Evolutionary conservation across 2,888 invertebrate species (phyloP).

Genomic region (Ormyrus thymus): DNA sequence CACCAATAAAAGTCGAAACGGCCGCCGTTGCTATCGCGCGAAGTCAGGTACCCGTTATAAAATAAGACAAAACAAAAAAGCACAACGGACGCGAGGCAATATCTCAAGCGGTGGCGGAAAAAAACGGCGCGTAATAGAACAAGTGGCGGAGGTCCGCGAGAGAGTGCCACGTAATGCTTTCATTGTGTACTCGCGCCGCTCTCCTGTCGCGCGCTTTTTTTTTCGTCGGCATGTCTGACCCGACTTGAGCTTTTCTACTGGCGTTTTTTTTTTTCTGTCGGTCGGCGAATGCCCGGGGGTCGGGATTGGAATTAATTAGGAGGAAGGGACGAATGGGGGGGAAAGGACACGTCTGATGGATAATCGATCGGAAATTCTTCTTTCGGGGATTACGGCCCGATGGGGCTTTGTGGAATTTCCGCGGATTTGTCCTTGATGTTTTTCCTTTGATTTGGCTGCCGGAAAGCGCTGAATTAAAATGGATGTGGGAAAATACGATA

Average conservation of each 20-base stretch:
- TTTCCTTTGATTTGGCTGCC: too few species aligned
- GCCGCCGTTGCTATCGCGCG: too few species aligned
- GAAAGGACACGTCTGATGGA: neutral
- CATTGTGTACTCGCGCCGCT: neutral
- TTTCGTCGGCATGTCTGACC: neutral
- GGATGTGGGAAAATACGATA: too few species aligned
- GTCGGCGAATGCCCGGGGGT: neutral
- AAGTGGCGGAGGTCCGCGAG: too few species aligned
- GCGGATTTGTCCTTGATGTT: neutral
- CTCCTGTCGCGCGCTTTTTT: neutral
- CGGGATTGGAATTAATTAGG: conserved; percentile 30
- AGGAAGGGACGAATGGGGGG: neutral
- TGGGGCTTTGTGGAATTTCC: neutral
- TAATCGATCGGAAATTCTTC: neutral
- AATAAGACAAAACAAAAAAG: too few species aligned
- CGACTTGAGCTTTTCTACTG: too few species aligned
- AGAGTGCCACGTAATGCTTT: neutral
- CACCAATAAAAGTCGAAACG: too few species aligned
- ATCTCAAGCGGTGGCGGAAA: too few species aligned
- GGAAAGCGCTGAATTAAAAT: too few species aligned
- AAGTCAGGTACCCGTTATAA: too few species aligned
- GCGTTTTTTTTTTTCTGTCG: neutral
- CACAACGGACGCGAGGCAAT: too few species aligned
- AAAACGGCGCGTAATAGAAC: too few species aligned
- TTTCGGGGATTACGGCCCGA: neutral